Base-by-base conservation (phyloP, 2,113 vertebrate species). In the Dicaeum eximium region DNA sequence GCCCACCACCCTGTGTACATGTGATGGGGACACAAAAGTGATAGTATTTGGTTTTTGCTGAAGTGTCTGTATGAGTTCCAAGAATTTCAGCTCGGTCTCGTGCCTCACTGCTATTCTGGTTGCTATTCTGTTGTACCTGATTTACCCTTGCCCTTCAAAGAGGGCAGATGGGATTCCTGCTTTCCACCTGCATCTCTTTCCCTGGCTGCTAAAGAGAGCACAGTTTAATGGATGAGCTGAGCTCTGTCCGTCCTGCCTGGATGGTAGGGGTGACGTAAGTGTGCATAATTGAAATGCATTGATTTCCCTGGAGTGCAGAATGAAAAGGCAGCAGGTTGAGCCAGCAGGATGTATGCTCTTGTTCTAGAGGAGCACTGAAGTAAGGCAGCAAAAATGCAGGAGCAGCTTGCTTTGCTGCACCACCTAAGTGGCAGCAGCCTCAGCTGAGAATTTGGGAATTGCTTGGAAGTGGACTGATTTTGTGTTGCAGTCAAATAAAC, bases 331-430 rank as follows among this genome's bases (percentile, higher is more conserved):
- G 69, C 70, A 93, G 84, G n/a, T 73, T 50, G n/a, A 77, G 86
- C 72, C 89, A 92, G 87, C 44, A 6, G 71, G 44, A 31, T 75
- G 1, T 27, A 40, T 54, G 65, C 61, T 70, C 57, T 79, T 5
- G 1, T 45, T 74, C 61, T 50, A 31, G 47, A 69, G 79, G 50
- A 90, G 7, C 2, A 24, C 61, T 86, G 90, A 92, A 86, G 45
- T 70, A 92, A 88, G 79, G 82, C 48, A 90, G 64, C 77, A 93
- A 69, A 95, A 88, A 83, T 87, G 65, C 70, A 71, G 83, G 28
- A 89, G 61, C 56, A 61, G 27, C 65, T 87, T 42, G 47, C 65
- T 79, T 72, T 81, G 17, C 54, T 84, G 73, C 35, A 53, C 69
- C 45, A 33, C 0, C 0, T 61, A 48, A 84, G 66, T 30, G 54